These are phyloP conservation scores for Xanthia togata DNA, from an alignment of 2,888 invertebrate species.

Conservation along the genomic window DNA sequence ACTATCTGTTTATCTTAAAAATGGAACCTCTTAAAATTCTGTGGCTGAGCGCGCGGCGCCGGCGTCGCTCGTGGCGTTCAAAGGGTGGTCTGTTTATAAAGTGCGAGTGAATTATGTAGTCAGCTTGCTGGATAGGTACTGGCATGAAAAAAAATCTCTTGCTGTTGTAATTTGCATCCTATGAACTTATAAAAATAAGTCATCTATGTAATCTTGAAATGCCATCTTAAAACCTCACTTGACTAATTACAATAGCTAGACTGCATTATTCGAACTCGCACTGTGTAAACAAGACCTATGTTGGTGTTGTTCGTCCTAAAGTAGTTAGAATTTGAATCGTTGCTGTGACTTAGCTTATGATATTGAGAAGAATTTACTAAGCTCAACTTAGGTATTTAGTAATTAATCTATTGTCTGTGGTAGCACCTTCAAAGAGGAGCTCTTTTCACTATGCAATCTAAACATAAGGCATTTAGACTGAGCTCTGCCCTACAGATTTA, in stretches of 20 bases:
- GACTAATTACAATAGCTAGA: not conserved
- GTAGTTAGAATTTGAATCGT: constrained; percentile 59
- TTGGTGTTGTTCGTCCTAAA: constrained; percentile 65
- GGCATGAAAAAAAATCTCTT: not conserved
- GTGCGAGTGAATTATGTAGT: constrained; percentile 20
- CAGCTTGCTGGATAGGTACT: not conserved
- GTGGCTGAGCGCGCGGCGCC: not conserved
- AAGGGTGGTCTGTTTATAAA: constrained; percentile 10
- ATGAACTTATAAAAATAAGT: not conserved
- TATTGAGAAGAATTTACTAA: constrained; percentile 56
- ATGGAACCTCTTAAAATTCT: not conserved
- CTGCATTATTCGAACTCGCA: constrained; percentile 14
- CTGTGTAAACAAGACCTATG: constrained; percentile 26
- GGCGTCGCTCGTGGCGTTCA: constrained; percentile 20
- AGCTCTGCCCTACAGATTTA: not conserved
- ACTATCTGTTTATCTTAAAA: not conserved
- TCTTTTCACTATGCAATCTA: constrained; percentile 7
- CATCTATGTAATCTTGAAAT: not conserved
- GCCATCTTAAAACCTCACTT: too few relatives aligned
- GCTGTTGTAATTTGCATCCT: not conserved
- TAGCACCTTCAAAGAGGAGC: constrained; percentile 19
- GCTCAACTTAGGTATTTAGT: constrained; percentile 59
- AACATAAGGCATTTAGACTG: not conserved
- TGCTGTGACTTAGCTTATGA: constrained; percentile 61
- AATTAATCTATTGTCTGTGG: constrained; percentile 33